Base-by-base conservation (phyloP, 2,113 vertebrate genomes). In the Hippocampus zosterae region DNA sequence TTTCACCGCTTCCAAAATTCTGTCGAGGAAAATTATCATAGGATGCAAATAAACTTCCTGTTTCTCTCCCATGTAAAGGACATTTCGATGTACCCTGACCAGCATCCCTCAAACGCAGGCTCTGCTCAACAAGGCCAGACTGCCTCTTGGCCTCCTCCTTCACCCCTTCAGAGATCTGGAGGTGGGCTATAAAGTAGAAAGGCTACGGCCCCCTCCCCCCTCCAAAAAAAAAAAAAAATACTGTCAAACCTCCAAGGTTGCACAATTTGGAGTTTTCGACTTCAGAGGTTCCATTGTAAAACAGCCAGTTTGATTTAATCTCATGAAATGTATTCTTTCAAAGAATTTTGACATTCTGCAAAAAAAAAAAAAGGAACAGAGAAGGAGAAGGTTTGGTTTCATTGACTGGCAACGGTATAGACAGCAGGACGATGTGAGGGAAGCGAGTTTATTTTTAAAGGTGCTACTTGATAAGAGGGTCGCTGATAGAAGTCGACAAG, bases 151-250 rank as follows among this genome's bases (percentile, higher is more conserved):
- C 63, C 91, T 99, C 69, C 85, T 99, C 56, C 90, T 99, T 16
- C 97, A 98, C 90, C 97, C 97, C 52, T 99, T 99, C 89, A 95
- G 95, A 92, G 96, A 98, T 88, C 76, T 98, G 67, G 95, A 95
- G 91, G 97, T 99, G 93, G 0, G 52, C 21, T 55, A 1, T n/a
- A 55, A 55, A 23, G 8, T 10, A 55, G 52, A 21, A 5, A 48
- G 5, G 46, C 46, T 48, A 48, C 42, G 12, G 5, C 0, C 33
- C 42, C 42, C 29, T 2, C 29, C 29, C 29, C 29, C 29, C 29
- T 29, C 10, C 2, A 15, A 44, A 44, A 44, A 44, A 42, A 48
- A 46, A 44, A 2, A 50, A 8, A 50, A 7, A 19, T 7, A 21
- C 5, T 7, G 15, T 48, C 4, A 16, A 46, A 46, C 13, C 44